Conservation (phyloP, 2,797 vertebrate species). For the Typhlichthys eigenmanni region DNA sequence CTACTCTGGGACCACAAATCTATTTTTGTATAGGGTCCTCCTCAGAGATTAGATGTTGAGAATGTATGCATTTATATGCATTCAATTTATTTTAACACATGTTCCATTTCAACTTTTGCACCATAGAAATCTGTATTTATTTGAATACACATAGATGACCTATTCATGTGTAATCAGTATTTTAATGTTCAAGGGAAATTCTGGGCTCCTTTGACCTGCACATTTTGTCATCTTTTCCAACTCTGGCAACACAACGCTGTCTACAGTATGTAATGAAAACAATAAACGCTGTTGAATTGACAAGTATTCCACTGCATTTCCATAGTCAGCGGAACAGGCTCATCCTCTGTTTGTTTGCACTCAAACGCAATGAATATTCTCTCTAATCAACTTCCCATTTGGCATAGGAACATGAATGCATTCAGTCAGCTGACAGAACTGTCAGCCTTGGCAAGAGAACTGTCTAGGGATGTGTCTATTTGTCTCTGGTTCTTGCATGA, state of each 20-base stretch:
- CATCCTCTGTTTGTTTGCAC: background rate
- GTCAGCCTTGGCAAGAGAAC: background rate
- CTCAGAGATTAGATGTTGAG: background rate
- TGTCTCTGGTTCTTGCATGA: slow-evolving; percentile 1
- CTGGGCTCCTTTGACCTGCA: no score
- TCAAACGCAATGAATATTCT: slow-evolving; percentile 28
- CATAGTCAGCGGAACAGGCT: slow-evolving; percentile 18
- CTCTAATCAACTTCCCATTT: slow-evolving; percentile 31
- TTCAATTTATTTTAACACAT: background rate
- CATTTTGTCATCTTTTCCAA: no score
- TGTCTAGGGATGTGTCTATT: background rate
- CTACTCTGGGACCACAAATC: background rate
- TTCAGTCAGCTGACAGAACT: slow-evolving; percentile 5
- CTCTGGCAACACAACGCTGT: slow-evolving; percentile 1
- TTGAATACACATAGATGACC: background rate
- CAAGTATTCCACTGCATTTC: background rate
- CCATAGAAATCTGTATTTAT: background rate
- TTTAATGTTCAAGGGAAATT: no score
- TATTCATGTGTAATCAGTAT: no score
- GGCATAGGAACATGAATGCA: slow-evolving; percentile 35
- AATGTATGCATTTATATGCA: background rate
- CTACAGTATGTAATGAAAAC: slow-evolving; percentile 23
- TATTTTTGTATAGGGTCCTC: background rate
- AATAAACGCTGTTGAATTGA: background rate
- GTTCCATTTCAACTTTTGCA: background rate